Base-by-base conservation (phyloP, 2,888 invertebrate genomes). In the Perizoma flavofasciatum region DNA sequence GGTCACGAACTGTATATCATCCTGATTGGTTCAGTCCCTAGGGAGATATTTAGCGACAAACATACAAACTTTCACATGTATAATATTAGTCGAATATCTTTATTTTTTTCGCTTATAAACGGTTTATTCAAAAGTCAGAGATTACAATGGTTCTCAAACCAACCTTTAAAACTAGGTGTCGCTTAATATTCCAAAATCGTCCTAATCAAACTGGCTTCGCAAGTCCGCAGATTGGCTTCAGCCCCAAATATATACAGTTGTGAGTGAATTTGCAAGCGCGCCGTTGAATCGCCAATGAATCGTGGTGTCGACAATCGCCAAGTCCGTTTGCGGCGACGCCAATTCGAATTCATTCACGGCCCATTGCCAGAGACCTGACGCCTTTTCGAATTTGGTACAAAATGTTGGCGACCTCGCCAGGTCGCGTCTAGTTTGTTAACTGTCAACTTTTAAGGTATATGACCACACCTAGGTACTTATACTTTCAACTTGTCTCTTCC, bases 301-400 rank as follows among this genome's bases (percentile, higher is more conserved):
- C 84, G 88, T 86, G 88, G 81, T 82, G 83, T 83, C 82, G 85
- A 86, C 89, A 88, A 86, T 88, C 85, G 83, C 81, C 83, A 77
- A 74, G 80, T 79, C 85, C 87, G 88, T 89, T 89, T 86, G 86
- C 83, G 78, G 79, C 83, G 85, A 81, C 79, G 83, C 81, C 86
- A 87, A 86, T 86, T 83, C 85, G 83, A 85, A 89, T 89, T 89
- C 72, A 72, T 70, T 70, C 72, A 70, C 66, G 69, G 72, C 52
- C 70, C 65, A 70, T 70, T 69, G 70, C 83, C 76, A 74, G 75
- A 45, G 60, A 61, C 62, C 61, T 50, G 51, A 48, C 54, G 56
- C 47, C 40, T 43, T 75, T 78, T 83, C 81, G 78, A 81, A 82
- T 85, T 81, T 80, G 80, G 82, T 81, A 82, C 79, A 79, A 81